Evolutionary conservation across 2,888 invertebrate species (phyloP), one percentile per base, ranked within the genome.

Genomic region (Drosophila nr. fundita): DNA sequence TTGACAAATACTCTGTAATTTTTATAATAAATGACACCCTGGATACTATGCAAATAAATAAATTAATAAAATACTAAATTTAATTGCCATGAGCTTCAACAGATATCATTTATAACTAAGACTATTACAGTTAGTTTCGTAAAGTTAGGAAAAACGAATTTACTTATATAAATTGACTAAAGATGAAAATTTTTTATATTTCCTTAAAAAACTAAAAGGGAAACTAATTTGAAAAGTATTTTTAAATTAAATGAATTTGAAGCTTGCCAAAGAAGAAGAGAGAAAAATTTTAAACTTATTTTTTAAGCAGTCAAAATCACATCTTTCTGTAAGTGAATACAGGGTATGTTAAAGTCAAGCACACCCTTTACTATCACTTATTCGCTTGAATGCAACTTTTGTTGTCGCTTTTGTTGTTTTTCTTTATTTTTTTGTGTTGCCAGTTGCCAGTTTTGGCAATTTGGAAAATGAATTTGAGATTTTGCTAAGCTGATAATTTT

Each of bases 341-440:
- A 54, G 59, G 50, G 72, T 60, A 45, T 42, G 10, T 50, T 7
- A 0, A 1, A 50, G 62, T 38, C 21, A 2, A 18, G 42, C 30
- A 27, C 1, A 2, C 29, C 24, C 1, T 18, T 6, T 2, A 2
- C 10, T 13, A 5, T 8, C 53, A 8, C 2, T 59, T 55, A 58
- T 87, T 77, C 91, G 87, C 86, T 85, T 90, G 90, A 87, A 80
- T 87, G 86, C 86, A 79, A 71, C 64, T 87, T 87, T 58, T 70
- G 68, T 55, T 70, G 68, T 53, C 53, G 52, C n/a, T 29, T 38
- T 34, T 21, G 29, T 52, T 13, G 13, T 15, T 50, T 49, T 5
- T 24, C 27, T 27, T 2, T 27, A n/a, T 18, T 10, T 24, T 38
- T 48, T 48, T 30, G 36, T 71, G 27, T 40, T 55, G 48, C 13